phyloP scores from a whole-genome alignment of 2,797 vertebrate species.

The Typhlichthys eigenmanni region DNA sequence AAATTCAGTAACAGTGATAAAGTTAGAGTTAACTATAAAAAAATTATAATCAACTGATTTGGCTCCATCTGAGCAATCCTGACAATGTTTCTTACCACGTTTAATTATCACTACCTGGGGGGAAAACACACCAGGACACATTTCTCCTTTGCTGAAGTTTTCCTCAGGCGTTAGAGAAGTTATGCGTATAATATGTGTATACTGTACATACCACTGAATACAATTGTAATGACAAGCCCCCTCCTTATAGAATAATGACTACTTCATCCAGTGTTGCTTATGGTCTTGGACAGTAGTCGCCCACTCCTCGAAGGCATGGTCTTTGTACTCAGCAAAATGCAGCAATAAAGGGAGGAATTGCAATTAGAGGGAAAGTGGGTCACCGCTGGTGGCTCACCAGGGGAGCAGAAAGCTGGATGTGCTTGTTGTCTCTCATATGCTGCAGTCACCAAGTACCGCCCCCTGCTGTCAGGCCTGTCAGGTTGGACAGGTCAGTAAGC shows the following conservation, averaged over 20 bases:
- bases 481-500: conserved; percentile 39
- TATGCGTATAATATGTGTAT: neutral
- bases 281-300: conserved; percentile 7
- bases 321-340: conserved; percentile 26
- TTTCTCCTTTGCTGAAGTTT: neutral
- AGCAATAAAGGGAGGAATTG: conserved; percentile 52
- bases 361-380: conserved; percentile 63
- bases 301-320: neutral
- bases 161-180: neutral
- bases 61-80: neutral
- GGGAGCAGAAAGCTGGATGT: conserved; percentile 51
- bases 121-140: neutral
- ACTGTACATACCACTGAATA: neutral
- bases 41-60: neutral
- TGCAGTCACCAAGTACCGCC: conserved; percentile 45
- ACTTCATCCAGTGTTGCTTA: neutral
- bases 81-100: neutral
- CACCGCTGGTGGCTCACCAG: conserved; percentile 30
- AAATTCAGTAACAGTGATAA: neutral
- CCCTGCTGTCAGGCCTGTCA: conserved; percentile 37
- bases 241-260: conserved; percentile 10
- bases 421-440: conserved; percentile 55
- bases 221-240: conserved; percentile 1
- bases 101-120: neutral
- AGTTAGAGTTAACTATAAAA: neutral